Conservation (phyloP, 2,113 vertebrate genomes). For the Otocyon megalotis region DNA sequence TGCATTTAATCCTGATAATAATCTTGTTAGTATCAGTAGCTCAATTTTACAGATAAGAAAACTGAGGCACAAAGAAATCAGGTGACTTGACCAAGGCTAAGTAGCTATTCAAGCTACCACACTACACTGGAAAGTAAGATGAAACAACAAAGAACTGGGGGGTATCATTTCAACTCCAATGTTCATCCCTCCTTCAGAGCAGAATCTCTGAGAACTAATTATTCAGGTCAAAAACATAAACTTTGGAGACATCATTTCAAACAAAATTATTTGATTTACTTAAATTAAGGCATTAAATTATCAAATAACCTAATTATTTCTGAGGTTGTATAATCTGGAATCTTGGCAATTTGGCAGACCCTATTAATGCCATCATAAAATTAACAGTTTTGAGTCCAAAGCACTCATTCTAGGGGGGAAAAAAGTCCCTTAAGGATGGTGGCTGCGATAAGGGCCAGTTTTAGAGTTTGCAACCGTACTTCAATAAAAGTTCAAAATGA, state of each 20-base stretch:
- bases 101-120: neutral
- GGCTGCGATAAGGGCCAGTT: neutral
- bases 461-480: neutral
- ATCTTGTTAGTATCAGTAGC: neutral
- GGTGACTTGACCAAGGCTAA: neutral
- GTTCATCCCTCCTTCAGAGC: neutral
- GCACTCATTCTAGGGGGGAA: neutral
- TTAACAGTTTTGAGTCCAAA: slow-evolving; percentile 5
- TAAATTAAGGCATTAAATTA: neutral
- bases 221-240: slow-evolving; percentile 33
- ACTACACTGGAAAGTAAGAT: neutral
- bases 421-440: neutral
- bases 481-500: neutral
- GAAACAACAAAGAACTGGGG: neutral
- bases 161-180: neutral
- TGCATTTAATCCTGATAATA: slow-evolving; percentile 18
- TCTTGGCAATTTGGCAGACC: neutral
- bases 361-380: slow-evolving; percentile 44
- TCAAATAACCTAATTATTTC: neutral
- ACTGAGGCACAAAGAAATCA: neutral
- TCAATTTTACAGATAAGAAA: neutral
- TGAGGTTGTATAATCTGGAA: neutral
- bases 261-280: neutral
- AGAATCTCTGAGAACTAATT: slow-evolving; percentile 17
- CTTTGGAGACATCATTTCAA: neutral